Evolutionary conservation across 1,140 invertebrate species (phyloP).

Genomic region (Drosophila subpulchrella): DNA sequence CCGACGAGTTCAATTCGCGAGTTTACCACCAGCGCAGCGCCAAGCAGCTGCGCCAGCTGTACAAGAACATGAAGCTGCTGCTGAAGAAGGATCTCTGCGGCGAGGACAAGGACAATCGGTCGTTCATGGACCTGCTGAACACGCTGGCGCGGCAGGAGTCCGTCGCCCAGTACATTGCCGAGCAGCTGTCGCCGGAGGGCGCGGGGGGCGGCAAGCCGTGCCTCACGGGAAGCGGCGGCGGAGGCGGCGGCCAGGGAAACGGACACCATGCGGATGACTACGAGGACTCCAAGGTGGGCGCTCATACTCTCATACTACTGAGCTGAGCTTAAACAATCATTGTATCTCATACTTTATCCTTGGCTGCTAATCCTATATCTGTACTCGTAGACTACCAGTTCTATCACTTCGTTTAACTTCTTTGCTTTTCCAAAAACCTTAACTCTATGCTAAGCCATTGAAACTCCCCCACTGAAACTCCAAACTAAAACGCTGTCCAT

Average conservation of each 20-base stretch:
- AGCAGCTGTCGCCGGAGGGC: slow-evolving; percentile 75
- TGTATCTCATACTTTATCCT: too few species aligned
- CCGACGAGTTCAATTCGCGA: slow-evolving; percentile 80
- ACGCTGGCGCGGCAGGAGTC: slow-evolving; percentile 79
- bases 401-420: too few species aligned
- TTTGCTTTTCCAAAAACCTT: too few species aligned
- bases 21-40: slow-evolving; percentile 82
- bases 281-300: slow-evolving; percentile 76
- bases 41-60: slow-evolving; percentile 79
- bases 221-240: slow-evolving; percentile 15
- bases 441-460: background rate
- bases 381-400: too few species aligned
- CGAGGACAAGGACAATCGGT: slow-evolving; percentile 74
- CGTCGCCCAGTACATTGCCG: slow-evolving; percentile 73
- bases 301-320: too few species aligned
- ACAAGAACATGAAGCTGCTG: slow-evolving; percentile 83
- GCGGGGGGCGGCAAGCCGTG: slow-evolving; percentile 37
- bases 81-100: slow-evolving; percentile 82
- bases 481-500: background rate
- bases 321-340: too few species aligned
- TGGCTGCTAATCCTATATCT: too few species aligned
- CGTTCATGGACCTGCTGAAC: slow-evolving; percentile 79
- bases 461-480: background rate
- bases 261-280: slow-evolving; percentile 69
- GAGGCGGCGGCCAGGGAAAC: slow-evolving; percentile 8